Percentiles rank a stretch among this genome's conserved stretches.
These are phyloP conservation scores for Keiferia lycopersicella DNA, from an alignment of 2,888 invertebrate genomes.

Conservation along the genomic window DNA sequence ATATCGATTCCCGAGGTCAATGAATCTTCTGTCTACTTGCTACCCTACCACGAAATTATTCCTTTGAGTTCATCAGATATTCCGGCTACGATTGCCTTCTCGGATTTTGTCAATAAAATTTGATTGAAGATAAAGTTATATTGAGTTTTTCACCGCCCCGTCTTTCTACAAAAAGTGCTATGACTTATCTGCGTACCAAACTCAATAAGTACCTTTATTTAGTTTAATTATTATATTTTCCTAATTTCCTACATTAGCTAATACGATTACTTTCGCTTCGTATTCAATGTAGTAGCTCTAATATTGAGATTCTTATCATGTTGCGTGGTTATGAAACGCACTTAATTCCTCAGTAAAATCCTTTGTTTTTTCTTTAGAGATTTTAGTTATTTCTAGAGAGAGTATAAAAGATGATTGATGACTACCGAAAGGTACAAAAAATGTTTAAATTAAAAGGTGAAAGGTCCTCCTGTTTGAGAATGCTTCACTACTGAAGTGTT, in stretches of 20 bases:
- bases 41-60: background rate
- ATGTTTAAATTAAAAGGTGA: background rate
- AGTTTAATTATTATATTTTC: background rate
- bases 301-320: constrained; percentile 1
- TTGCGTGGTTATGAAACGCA: constrained; percentile 5
- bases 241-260: background rate
- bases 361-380: background rate
- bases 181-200: too few species aligned
- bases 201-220: too few species aligned
- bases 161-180: background rate
- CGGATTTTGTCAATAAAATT: constrained; percentile 11
- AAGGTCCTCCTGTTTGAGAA: constrained; percentile 4
- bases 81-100: constrained; percentile 2
- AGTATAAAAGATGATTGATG: background rate
- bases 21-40: background rate
- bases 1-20: background rate
- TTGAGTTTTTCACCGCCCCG: background rate
- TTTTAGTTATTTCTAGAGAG: too few species aligned
- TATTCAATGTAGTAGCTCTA: background rate
- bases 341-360: background rate
- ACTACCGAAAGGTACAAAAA: background rate
- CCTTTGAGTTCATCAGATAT: background rate
- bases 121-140: background rate
- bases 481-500: constrained; percentile 13
- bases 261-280: background rate